phyloP scores from a whole-genome alignment of 1,140 invertebrate genomes.

The Lucilia sericata region DNA sequence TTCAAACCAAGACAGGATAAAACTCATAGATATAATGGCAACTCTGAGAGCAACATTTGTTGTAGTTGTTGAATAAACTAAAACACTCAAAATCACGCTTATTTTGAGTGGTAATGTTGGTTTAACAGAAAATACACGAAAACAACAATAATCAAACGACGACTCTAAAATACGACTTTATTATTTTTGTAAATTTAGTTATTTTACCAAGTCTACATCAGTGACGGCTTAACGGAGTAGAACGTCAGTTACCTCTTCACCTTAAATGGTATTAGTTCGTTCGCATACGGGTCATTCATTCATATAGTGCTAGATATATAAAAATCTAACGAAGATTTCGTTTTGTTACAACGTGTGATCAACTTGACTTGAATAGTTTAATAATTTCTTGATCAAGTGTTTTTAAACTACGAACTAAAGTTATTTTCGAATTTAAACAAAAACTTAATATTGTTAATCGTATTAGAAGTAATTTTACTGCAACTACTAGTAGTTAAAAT shows the following conservation, averaged over 20 bases:
- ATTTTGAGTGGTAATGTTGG: not conserved
- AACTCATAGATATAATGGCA: not conserved
- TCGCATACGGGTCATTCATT: not conserved
- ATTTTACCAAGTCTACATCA: conserved; percentile 24
- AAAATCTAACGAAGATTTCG: not conserved
- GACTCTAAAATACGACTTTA: conserved; percentile 8
- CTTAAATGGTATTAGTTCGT: conserved; percentile 28
- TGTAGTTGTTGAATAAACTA: not conserved
- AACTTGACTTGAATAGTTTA: not conserved
- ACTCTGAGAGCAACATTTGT: not conserved
- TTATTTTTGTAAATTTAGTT: not conserved
- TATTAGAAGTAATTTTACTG: no score
- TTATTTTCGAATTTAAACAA: no score
- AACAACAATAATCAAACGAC: not conserved
- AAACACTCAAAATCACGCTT: not conserved
- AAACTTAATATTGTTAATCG: no score
- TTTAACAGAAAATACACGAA: not conserved
- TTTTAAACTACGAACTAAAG: no score
- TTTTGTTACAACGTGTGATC: not conserved
- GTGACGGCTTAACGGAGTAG: conserved; percentile 17
- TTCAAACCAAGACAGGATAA: no score
- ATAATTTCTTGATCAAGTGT: no score
- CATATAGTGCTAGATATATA: not conserved
- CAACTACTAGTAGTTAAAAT: not conserved
- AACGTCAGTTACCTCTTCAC: conserved; percentile 40